Base-by-base conservation (phyloP, 2,797 vertebrate species). In the Rhinoraja longicauda region DNA sequence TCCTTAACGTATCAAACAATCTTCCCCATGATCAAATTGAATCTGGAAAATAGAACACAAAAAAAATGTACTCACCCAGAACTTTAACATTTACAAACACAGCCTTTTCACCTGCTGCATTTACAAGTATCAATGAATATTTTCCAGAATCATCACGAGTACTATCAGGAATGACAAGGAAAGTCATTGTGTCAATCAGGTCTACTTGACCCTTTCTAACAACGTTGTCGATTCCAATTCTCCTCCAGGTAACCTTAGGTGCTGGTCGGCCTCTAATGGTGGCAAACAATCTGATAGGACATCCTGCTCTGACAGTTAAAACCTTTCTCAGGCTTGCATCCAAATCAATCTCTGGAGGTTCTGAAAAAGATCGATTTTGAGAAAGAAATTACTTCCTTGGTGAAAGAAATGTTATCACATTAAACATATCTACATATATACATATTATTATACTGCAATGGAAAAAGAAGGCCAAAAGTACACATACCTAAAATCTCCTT, bases 121-220 rank as follows among this genome's bases (percentile, higher is more conserved):
- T 99, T 94, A 96, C 96, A 84, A 99, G 95, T 0, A 97, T 98
- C 94, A 99, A 95, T 84, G 97, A 98, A 94, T 99, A 99, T 97
- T 99, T 99, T 93, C 99, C 99, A 0, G 98, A 98, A 94, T 99
- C 99, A 62, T 99, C 96, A 91, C 99, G 97, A 39, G 98, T 99
- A 93, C 97, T 98, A 94, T 99, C 97, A 0, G 98, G 97, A 94
- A 99, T 99, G 93, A 99, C 96, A 94, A 99, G 96, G 97, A 99
- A 99, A 93, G 99, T 98, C 99, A 99, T 99, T 1, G 98, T 99
- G 94, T 99, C 99, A 93, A 99, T 97, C 93, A 99, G 94, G 94
- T 99, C 99, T 1, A 99, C 98, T 93, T 98, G 98, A 94, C 98
- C 99, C 95, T 97, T 99, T 95, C 98, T 97, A 94, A 98, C 96